Evolutionary conservation across 2,797 vertebrate genomes (phyloP).

Genomic region (Thalassophryne amazonica): DNA sequence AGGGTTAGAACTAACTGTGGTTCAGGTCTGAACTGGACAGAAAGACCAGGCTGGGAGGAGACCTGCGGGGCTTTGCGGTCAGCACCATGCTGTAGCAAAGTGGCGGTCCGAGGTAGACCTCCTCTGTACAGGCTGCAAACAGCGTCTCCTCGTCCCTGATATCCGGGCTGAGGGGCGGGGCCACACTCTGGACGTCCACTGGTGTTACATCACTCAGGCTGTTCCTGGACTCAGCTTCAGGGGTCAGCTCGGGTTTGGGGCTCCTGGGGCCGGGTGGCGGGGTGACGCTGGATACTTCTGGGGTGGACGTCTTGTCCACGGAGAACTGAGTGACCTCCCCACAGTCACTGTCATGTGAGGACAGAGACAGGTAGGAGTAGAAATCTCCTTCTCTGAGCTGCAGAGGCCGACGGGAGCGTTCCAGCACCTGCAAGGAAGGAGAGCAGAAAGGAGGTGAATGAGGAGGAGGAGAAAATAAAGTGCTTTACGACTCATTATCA

Average conservation of each 20-base stretch:
- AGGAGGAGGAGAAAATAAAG: too few relatives aligned
- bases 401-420: conserved; percentile 91
- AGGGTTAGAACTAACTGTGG: too few relatives aligned
- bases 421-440: conserved; percentile 74
- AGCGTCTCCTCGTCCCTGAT: conserved; percentile 85
- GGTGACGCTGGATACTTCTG: conserved; percentile 53
- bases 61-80: conserved; percentile 47
- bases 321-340: conserved; percentile 88
- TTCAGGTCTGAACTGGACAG: too few relatives aligned
- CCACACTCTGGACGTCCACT: too few relatives aligned
- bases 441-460: neutral
- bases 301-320: conserved; percentile 84
- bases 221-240: neutral
- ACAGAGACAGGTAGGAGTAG: conserved; percentile 96
- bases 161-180: conserved; percentile 74
- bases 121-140: conserved; percentile 88
- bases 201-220: too few relatives aligned
- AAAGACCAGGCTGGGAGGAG: too few relatives aligned
- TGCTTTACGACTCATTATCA: too few relatives aligned
- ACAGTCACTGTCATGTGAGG: conserved; percentile 98
- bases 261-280: conserved; percentile 27
- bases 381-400: conserved; percentile 93
- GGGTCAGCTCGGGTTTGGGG: conserved; percentile 22
- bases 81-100: conserved; percentile 73
- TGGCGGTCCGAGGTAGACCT: conserved; percentile 80